These are phyloP conservation scores for Balaeniceps rex DNA, from an alignment of 2,113 vertebrate genomes.

Conservation along the genomic window DNA sequence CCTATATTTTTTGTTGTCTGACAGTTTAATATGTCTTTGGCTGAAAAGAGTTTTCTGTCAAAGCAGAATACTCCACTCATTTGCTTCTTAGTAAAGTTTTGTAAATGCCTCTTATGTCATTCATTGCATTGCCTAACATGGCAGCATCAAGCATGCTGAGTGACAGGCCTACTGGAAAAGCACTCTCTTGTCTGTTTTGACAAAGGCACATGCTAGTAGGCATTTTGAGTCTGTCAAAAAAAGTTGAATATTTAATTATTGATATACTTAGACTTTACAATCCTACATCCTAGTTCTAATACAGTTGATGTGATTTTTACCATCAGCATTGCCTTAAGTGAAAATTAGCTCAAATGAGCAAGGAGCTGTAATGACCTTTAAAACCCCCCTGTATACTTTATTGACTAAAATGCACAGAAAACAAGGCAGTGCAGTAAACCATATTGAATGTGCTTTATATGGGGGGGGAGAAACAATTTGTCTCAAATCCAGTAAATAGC, in stretches of 20 bases:
- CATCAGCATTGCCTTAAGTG: constrained; percentile 19
- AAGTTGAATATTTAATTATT: constrained; percentile 18
- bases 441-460: constrained; percentile 29
- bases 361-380: constrained; percentile 61
- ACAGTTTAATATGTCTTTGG: neutral
- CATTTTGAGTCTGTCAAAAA: neutral
- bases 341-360: constrained; percentile 51
- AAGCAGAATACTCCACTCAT: neutral
- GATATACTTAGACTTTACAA: neutral
- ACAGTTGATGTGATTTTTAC: constrained; percentile 35
- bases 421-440: neutral
- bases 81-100: neutral
- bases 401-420: constrained; percentile 51
- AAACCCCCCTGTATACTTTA: neutral
- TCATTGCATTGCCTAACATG: neutral
- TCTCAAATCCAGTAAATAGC: constrained; percentile 67
- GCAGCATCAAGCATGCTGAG: neutral
- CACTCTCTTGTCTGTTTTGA: neutral
- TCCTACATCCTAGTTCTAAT: neutral
- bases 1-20: neutral
- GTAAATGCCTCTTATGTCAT: neutral
- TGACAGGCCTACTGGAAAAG: neutral
- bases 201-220: neutral
- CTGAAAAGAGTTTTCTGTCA: neutral
- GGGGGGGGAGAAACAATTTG: neutral